Evolutionary conservation across 2,113 vertebrate genomes (phyloP).

Genomic region (Leptocoma aspasia): DNA sequence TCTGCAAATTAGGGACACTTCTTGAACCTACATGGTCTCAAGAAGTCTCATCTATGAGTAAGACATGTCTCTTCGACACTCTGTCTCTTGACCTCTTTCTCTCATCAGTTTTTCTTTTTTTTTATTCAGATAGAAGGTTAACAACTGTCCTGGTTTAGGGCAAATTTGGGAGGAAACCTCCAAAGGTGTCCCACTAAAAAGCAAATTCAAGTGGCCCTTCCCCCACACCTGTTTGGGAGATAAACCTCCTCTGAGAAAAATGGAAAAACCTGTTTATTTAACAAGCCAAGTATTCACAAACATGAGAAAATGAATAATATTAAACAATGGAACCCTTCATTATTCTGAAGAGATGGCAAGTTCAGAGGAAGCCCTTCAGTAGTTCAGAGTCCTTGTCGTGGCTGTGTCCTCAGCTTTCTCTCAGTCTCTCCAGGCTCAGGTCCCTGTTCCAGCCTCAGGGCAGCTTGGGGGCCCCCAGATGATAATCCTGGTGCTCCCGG

Average conservation of each 20-base stretch:
- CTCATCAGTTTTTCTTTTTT: not conserved
- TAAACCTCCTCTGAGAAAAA: not conserved
- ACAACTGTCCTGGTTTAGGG: not conserved
- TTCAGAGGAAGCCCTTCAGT: not conserved
- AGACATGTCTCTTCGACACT: not conserved
- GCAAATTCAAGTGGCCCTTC: not conserved
- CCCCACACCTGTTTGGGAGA: not conserved
- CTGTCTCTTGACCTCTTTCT: not conserved
- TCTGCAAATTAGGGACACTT: not conserved
- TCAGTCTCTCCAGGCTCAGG: fast-evolving
- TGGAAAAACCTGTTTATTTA: not conserved
- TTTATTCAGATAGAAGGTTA: not conserved
- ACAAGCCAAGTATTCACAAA: not conserved
- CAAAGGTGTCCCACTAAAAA: not conserved
- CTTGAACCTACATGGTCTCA: not conserved
- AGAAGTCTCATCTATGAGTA: not conserved
- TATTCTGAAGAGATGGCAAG: not conserved
- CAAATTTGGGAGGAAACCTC: not conserved
- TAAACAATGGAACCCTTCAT: not conserved
- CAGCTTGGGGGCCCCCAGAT: not conserved
- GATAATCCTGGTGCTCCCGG: not conserved
- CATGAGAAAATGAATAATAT: not conserved
- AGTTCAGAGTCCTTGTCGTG: not conserved
- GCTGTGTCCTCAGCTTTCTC: not conserved
- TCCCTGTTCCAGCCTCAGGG: fast-evolving